Percentiles rank a stretch among this genome's conserved stretches.
phyloP scores from a whole-genome alignment of 2,888 invertebrate species.

The Ophioninae sp. region DNA sequence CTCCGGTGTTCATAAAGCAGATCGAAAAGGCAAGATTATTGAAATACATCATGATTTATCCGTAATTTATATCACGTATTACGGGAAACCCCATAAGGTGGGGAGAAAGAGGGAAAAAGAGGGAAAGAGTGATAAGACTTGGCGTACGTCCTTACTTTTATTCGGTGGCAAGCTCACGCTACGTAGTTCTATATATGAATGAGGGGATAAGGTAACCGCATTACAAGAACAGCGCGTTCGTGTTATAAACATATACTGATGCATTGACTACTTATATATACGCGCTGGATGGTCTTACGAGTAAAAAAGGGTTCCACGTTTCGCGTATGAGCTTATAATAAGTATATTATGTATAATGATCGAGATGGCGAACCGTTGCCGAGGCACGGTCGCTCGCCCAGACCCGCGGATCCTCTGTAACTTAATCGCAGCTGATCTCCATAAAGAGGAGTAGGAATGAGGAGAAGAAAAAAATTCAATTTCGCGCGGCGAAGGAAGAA shows the following conservation, averaged over 20 bases:
- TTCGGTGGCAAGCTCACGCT: slow-evolving; percentile 1
- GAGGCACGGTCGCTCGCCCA: slow-evolving; percentile 26
- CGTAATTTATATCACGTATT: slow-evolving; percentile 55
- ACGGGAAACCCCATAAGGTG: slow-evolving; percentile 17
- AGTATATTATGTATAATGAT: slow-evolving; percentile 59
- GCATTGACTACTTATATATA: slow-evolving; percentile 12
- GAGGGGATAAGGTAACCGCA: slow-evolving; percentile 22
- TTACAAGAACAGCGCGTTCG: slow-evolving; percentile 29
- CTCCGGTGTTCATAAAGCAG: slow-evolving; percentile 22
- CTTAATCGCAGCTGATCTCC: slow-evolving; percentile 52
- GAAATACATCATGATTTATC: slow-evolving; percentile 54
- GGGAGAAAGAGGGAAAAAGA: slow-evolving; percentile 12
- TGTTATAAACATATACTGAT: slow-evolving; percentile 4
- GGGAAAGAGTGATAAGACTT: slow-evolving; percentile 17
- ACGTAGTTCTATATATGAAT: slow-evolving; percentile 30
- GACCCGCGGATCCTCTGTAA: slow-evolving; percentile 33
- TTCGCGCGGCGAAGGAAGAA: slow-evolving; percentile 24
- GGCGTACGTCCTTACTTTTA: not conserved
- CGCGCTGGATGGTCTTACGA: slow-evolving; percentile 40
- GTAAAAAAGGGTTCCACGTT: slow-evolving; percentile 56
- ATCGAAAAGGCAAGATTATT: slow-evolving; percentile 39
- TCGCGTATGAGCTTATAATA: slow-evolving; percentile 58
- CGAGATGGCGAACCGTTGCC: slow-evolving; percentile 42
- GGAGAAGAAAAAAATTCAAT: slow-evolving; percentile 44
- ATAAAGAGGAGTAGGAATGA: slow-evolving; percentile 46